Evolutionary conservation across 2,888 invertebrate genomes (phyloP), one percentile per base, ranked within the genome.

Genomic region (Agrochola litura): DNA sequence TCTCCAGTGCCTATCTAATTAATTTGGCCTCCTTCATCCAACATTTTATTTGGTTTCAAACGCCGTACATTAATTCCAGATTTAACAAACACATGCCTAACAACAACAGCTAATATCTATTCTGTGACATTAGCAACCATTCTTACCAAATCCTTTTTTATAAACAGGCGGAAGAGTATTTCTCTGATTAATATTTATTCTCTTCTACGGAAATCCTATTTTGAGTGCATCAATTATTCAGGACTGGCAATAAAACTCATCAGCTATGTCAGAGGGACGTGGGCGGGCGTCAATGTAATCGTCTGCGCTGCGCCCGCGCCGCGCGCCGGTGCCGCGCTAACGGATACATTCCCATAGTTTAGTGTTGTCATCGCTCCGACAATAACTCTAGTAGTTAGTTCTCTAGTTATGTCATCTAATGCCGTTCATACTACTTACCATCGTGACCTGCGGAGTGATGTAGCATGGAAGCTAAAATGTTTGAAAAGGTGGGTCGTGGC

Each of bases 191-290:
- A 76, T 71, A 73, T 71, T 74, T 68, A 72, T 65, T 65, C 16
- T 56, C n/a, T 69, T 58, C 30, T 73, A 74, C 72, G 76, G 84
- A 86, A 86, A 83, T 84, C 82, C 84, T 82, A 75, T 77, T 81
- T 76, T 71, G 64, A 74, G 78, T 71, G 73, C 76, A 80, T 85
- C 81, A 87, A 87, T 86, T 86, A 88, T 87, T 83, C 85, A 86
- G 86, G 66, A 75, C 77, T 67, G 54, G 74, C 78, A 85, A 88
- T 86, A 86, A 88, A 88, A 86, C 75, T 83, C 82, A 83, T 85
- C 77, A 84, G 72, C 68, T 46, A n/a, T 71, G 67, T 72, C 73
- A 74, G 60, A 63, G 71, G 30, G 30, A 77, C 79, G 88, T 88
- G 83, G 88, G 85, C 83, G 85, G 88, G 66, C 80, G 82, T 76